Evolutionary conservation across 1,140 invertebrate genomes (phyloP), one percentile per base, ranked within the genome.

Genomic region (Caenorhabditis inopinata): DNA sequence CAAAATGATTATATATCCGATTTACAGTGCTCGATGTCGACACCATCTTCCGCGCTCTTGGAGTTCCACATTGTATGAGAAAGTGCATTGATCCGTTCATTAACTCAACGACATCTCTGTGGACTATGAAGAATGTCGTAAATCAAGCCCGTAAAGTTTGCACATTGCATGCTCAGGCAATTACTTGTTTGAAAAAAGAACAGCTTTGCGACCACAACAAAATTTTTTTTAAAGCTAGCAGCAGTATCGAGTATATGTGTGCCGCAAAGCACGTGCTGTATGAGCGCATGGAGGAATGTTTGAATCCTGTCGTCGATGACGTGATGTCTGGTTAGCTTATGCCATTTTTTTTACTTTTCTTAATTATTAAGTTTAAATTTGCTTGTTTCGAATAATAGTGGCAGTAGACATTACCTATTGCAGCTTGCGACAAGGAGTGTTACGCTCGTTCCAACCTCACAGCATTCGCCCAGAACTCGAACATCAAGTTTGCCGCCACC

Each of bases 41-140:
- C 25, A 75, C 74, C 7, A 75, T 75, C 27, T 51, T 75, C 74
- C 45, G 74, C 25, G 74, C 74, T 75, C 45, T 75, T 18, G 74
- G 74, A n/a, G 47, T 51, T 47, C 74, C 74, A 35, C 32, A 75
- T 18, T 75, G 74, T 12, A 49, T 75, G 45, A 47, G 47, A 35
- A 75, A 75, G 18, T 75, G 74, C 45, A 48, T 75, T 23, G 74
- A 75, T 35, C 74, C 74, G 45, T 75, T 75, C 74, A 75, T 75
- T 16, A 75, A 75, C 18, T 47, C 47, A 9, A 75, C 47, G 25
- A 48, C 74, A 2, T 47, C 45, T 4, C 27, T 75, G 74, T 75
- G 74, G 74, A 35, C 23, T 23, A 75, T 48, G 74, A 75, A 25
- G 16, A 75, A 42, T 51, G 74, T 75, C 16, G 74, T 75, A 11